A percentile compares a stretch with the other conserved stretches of the same genome.
These are phyloP conservation scores for Perodicticus potto DNA, from an alignment of 2,797 vertebrate genomes.

Conservation along the genomic window DNA sequence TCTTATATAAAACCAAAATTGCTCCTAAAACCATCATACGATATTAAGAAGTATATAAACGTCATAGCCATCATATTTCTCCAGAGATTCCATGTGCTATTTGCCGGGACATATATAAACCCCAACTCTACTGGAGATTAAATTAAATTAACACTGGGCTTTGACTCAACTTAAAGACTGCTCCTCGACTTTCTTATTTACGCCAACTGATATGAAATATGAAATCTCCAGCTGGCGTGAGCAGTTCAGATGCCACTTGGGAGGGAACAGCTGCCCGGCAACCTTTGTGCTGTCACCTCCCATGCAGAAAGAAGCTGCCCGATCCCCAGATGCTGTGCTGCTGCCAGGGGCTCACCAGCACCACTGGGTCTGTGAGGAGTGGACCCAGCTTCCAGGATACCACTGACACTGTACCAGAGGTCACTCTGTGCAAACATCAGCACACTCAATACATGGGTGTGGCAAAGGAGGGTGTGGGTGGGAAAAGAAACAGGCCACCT, in stretches of 20 bases:
- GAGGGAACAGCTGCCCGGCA: not conserved
- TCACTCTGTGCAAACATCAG: not conserved
- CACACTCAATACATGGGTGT: not conserved
- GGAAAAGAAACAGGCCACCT: slow-evolving; percentile 40
- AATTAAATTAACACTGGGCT: slow-evolving; percentile 14
- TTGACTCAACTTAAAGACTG: not conserved
- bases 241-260: not conserved
- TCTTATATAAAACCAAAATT: slow-evolving; percentile 57
- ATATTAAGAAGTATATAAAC: slow-evolving; percentile 9
- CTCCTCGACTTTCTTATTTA: not conserved
- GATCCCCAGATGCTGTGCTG: not conserved
- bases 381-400: slow-evolving; percentile 51
- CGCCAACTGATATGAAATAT: not conserved
- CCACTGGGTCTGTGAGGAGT: not conserved
- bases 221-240: not conserved
- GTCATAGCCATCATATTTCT: not conserved
- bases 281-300: not conserved
- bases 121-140: not conserved
- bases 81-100: not conserved
- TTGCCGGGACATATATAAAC: not conserved
- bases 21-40: slow-evolving; percentile 64
- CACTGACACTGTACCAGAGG: not conserved
- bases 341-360: slow-evolving; percentile 56
- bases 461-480: not conserved
- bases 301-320: not conserved